A percentile compares a stretch with the other conserved stretches of the same genome.
These are phyloP conservation scores for Cricetomys ansorgei DNA, from an alignment of 2,113 vertebrate species.

Conservation along the genomic window DNA sequence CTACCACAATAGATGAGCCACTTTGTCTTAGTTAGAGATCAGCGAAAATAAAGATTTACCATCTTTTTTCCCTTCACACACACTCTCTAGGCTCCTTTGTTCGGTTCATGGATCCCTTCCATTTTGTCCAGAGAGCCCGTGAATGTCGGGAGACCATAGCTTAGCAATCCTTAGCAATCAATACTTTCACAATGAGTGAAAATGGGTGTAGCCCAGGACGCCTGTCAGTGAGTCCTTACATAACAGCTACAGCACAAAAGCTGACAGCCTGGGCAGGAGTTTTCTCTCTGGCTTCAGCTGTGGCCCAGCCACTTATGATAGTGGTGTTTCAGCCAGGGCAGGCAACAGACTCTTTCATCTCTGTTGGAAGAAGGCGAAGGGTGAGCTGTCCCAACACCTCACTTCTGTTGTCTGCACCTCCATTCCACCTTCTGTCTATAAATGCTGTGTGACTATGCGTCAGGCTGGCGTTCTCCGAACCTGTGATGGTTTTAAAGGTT, in stretches of 20 bases:
- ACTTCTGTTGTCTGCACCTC: neutral
- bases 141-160: neutral
- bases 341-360: neutral
- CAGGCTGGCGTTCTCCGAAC: neutral
- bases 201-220: neutral
- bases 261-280: too few species aligned
- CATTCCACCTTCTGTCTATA: neutral
- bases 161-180: neutral
- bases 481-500: neutral
- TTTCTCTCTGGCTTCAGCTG: too few species aligned
- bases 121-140: neutral
- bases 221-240: neutral
- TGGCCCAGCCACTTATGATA: neutral
- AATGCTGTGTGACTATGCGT: neutral
- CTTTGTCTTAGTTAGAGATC: conserved; percentile 4
- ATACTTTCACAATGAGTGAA: neutral
- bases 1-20: neutral
- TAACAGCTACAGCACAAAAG: too few species aligned
- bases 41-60: neutral
- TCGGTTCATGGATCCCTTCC: neutral
- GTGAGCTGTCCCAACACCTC: neutral
- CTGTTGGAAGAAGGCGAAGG: too few species aligned
- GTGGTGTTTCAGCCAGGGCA: too few species aligned
- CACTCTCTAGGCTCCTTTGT: neutral
- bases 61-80: neutral